phyloP scores from a whole-genome alignment of 2,797 vertebrate genomes.

The Yasuhikotakia modesta region DNA sequence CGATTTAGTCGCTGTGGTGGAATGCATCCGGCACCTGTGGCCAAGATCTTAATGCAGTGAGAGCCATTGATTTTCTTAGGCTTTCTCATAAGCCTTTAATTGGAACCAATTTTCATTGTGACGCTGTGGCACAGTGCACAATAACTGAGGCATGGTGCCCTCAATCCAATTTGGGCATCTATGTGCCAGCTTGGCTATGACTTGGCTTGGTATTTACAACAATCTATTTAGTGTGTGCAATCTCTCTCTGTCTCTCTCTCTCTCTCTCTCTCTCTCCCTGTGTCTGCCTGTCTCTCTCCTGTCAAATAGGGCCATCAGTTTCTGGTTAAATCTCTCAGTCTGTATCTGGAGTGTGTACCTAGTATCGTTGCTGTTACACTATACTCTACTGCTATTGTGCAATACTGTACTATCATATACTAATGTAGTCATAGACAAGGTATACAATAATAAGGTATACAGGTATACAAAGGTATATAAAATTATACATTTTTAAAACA shows the following conservation, averaged over 20 bases:
- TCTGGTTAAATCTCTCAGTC: constrained; percentile 12
- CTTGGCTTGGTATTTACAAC: constrained; percentile 26
- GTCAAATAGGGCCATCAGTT: constrained; percentile 28
- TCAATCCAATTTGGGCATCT: constrained; percentile 43
- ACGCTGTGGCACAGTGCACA: constrained; percentile 23
- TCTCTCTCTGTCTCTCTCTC: neutral
- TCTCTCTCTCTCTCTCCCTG: constrained; percentile 4
- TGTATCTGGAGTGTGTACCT: neutral
- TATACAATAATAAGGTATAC: no score
- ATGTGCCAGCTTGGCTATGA: constrained; percentile 43
- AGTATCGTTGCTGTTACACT: neutral
- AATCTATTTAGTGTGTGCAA: constrained; percentile 42
- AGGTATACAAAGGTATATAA: no score
- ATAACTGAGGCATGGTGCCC: constrained; percentile 36
- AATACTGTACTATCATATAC: neutral
- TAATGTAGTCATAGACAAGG: no score
- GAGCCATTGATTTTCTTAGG: constrained; percentile 26
- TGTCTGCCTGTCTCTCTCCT: constrained; percentile 19
- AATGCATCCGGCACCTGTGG: neutral
- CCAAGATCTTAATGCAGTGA: constrained; percentile 24
- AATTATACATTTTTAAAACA: no score
- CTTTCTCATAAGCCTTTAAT: constrained; percentile 37
- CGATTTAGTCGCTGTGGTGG: neutral
- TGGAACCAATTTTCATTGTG: constrained; percentile 41
- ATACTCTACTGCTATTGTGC: neutral